phyloP scores from a whole-genome alignment of 2,888 invertebrate species.

The Melipona beecheii region DNA sequence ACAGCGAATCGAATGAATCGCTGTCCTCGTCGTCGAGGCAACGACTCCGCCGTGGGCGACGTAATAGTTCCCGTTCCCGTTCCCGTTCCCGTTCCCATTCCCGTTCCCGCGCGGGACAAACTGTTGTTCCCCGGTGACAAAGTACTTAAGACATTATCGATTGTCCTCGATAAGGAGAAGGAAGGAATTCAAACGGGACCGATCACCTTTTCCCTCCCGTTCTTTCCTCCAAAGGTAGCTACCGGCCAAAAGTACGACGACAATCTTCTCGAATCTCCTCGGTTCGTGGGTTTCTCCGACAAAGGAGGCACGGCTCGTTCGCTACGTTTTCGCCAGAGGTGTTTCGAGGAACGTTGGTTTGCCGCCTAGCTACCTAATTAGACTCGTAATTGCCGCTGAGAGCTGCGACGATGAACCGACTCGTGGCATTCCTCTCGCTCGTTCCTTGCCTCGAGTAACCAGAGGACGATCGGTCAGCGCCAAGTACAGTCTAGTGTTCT shows the following conservation, averaged over 20 bases:
- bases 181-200: slow-evolving; percentile 49
- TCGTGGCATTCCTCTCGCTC: not conserved
- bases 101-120: slow-evolving; percentile 54
- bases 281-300: slow-evolving; percentile 3
- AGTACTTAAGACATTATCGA: slow-evolving; percentile 62
- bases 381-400: slow-evolving; percentile 16
- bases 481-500: too few species aligned
- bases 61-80: slow-evolving; percentile 46
- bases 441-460: not conserved
- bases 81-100: slow-evolving; percentile 32
- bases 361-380: not conserved
- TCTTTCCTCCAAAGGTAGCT: slow-evolving; percentile 2
- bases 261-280: slow-evolving; percentile 1
- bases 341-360: not conserved
- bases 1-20: slow-evolving; percentile 63
- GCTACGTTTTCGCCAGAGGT: not conserved
- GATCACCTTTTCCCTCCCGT: not conserved
- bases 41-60: slow-evolving; percentile 50
- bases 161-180: slow-evolving; percentile 32
- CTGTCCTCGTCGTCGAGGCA: slow-evolving; percentile 60
- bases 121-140: slow-evolving; percentile 62
- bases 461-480: too few species aligned
- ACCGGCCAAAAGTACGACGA: slow-evolving; percentile 8
- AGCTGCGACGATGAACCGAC: slow-evolving; percentile 1
- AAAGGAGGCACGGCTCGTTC: not conserved